These are phyloP conservation scores for Atrichornis clamosus DNA, from an alignment of 2,113 vertebrate genomes.

Conservation along the genomic window DNA sequence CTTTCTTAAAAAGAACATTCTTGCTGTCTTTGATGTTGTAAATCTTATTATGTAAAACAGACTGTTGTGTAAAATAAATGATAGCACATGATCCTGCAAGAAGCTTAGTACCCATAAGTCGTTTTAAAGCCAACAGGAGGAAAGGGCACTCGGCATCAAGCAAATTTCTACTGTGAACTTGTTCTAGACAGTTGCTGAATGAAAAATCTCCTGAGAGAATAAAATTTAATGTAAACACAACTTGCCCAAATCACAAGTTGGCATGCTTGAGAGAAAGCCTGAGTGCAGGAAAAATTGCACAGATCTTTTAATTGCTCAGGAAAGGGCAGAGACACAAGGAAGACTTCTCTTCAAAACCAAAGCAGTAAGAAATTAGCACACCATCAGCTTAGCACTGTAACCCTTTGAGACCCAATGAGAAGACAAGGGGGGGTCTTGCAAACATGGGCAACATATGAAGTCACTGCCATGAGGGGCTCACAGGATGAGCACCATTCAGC, in stretches of 20 bases:
- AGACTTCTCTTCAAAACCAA: background rate
- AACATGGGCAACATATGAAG: background rate
- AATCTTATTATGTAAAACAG: slow-evolving; percentile 55
- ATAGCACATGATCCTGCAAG: slow-evolving; percentile 33
- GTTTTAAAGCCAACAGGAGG: background rate
- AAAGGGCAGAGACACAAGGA: background rate
- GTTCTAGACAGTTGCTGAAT: background rate
- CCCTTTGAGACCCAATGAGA: background rate
- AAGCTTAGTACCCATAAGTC: slow-evolving; percentile 1
- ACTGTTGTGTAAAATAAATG: slow-evolving; percentile 49
- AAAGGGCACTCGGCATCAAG: background rate
- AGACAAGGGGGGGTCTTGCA: rapidly evolving
- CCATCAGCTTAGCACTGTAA: background rate
- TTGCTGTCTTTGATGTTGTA: slow-evolving; percentile 47
- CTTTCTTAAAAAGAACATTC: slow-evolving; percentile 25
- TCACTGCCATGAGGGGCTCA: background rate
- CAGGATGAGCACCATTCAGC: background rate
- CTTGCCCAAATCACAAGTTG: background rate
- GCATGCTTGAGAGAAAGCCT: background rate
- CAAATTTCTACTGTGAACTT: background rate
- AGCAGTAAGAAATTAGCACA: background rate
- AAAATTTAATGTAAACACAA: background rate
- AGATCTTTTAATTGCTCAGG: background rate
- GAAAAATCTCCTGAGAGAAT: background rate
- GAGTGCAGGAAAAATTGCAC: background rate